These are phyloP conservation scores for Eupelmus urozonus DNA, from an alignment of 2,888 invertebrate species.

Conservation along the genomic window DNA sequence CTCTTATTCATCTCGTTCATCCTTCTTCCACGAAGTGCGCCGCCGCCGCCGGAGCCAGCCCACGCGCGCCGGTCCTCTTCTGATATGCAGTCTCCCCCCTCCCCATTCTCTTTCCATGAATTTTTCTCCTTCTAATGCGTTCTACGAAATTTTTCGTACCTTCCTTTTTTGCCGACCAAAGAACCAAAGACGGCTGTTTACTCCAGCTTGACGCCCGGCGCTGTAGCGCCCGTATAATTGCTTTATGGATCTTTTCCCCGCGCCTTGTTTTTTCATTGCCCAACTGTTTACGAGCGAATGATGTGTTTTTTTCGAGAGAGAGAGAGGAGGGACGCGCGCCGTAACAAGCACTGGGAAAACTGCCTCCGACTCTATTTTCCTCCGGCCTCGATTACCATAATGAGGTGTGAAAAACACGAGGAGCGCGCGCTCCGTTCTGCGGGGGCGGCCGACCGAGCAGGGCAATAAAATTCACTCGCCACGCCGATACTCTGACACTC, in stretches of 20 bases:
- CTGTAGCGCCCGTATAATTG: background rate
- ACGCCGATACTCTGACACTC: background rate
- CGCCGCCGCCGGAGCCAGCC: background rate
- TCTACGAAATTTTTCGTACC: constrained; percentile 18
- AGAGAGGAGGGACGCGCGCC: too few species aligned
- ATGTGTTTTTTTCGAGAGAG: too few species aligned
- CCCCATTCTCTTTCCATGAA: constrained; percentile 6
- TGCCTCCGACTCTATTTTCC: background rate
- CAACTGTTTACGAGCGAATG: too few species aligned
- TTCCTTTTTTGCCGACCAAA: background rate
- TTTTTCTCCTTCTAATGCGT: constrained; percentile 35
- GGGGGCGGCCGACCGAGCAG: too few species aligned
- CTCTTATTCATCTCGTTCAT: constrained; percentile 39
- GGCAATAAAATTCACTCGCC: constrained; percentile 12
- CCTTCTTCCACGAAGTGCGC: constrained; percentile 42
- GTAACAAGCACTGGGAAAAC: too few species aligned
- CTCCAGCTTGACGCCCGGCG: too few species aligned
- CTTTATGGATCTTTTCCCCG: background rate
- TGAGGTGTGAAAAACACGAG: constrained; percentile 28
- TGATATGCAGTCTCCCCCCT: background rate
- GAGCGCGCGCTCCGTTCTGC: constrained; percentile 1
- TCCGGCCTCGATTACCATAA: constrained; percentile 9
- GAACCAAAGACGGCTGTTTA: too few species aligned
- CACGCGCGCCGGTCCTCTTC: constrained; percentile 7
- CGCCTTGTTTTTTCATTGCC: too few species aligned